Percentiles rank a stretch among this genome's conserved stretches.
Evolutionary conservation across 2,113 vertebrate species (phyloP).

Genomic region (Scatophagus argus): DNA sequence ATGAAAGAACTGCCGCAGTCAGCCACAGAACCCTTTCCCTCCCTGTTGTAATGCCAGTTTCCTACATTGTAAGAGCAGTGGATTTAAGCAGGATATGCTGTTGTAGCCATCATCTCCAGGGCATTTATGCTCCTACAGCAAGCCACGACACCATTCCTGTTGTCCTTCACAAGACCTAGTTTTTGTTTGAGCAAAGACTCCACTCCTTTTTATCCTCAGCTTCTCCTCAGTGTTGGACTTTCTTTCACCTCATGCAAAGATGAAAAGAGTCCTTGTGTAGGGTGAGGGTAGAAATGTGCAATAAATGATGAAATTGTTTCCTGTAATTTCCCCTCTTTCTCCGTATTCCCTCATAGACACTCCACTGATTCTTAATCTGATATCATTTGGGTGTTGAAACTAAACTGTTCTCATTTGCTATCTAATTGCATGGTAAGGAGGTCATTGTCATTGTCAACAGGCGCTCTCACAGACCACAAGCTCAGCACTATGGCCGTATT

Average conservation of each 20-base stretch:
- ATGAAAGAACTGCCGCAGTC: conserved; percentile 36
- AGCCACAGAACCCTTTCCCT: neutral
- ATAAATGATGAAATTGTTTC: neutral
- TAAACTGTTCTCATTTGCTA: conserved; percentile 37
- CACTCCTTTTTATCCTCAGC: conserved; percentile 13
- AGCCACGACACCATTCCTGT: conserved; percentile 41
- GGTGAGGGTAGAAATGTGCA: neutral
- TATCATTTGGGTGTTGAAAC: conserved; percentile 14
- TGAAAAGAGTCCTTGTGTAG: neutral
- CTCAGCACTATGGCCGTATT: conserved; percentile 62
- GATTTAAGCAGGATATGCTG: conserved; percentile 15
- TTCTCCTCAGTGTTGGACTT: conserved; percentile 7
- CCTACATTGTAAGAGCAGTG: neutral
- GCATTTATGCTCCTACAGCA: conserved; percentile 52
- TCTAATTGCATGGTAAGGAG: conserved; percentile 48
- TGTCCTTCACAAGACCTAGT: conserved; percentile 71
- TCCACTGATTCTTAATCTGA: conserved; percentile 6
- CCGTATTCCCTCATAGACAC: neutral
- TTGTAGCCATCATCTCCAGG: conserved; percentile 47
- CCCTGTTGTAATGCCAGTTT: conserved; percentile 10
- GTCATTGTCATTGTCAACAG: conserved; percentile 58
- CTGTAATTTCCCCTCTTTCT: neutral
- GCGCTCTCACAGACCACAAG: conserved; percentile 39
- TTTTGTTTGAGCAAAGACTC: conserved; percentile 23
- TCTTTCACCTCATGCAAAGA: conserved; percentile 23